Percentiles rank a stretch among this genome's conserved stretches.
Evolutionary conservation across 1,140 invertebrate genomes (phyloP).

Genomic region (Chelonus insularis): DNA sequence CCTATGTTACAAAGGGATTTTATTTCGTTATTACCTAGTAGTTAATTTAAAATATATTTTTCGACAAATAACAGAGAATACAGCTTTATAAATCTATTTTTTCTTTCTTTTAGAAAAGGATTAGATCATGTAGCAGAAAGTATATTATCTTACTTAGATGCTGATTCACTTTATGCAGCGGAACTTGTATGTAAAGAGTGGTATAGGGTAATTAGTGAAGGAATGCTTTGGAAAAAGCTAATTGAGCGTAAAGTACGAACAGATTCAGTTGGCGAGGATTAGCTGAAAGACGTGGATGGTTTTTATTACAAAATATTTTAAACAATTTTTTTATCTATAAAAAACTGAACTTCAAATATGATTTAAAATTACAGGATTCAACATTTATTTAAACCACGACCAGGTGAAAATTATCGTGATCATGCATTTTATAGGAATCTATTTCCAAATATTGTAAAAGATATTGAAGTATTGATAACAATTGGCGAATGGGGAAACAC

Average conservation of each 20-base stretch:
- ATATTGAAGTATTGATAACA: constrained; percentile 95
- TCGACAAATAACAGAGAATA: neutral
- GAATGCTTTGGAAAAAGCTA: constrained; percentile 96
- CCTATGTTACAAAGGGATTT: constrained; percentile 99
- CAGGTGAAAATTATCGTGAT: constrained; percentile 86
- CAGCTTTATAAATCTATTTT: constrained; percentile 11
- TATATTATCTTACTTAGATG: constrained; percentile 96
- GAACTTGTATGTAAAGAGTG: constrained; percentile 98
- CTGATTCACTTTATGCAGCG: constrained; percentile 89
- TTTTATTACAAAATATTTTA: neutral
- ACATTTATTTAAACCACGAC: constrained; percentile 92
- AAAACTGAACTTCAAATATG: neutral
- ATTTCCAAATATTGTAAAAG: constrained; percentile 95
- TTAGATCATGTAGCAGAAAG: constrained; percentile 97
- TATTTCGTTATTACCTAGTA: constrained; percentile 95
- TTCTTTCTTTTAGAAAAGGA: constrained; percentile 78
- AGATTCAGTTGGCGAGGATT: constrained; percentile 96
- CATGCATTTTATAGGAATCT: constrained; percentile 94
- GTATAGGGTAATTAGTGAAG: constrained; percentile 96
- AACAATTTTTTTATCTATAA: neutral
- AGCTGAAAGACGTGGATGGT: constrained; percentile 95
- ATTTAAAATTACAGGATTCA: constrained; percentile 71
- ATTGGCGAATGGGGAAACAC: constrained; percentile 96
- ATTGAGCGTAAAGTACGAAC: constrained; percentile 94
- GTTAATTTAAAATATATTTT: constrained; percentile 46